Conservation (phyloP, 2,797 vertebrate genomes). For the Chromobotia macracanthus region DNA sequence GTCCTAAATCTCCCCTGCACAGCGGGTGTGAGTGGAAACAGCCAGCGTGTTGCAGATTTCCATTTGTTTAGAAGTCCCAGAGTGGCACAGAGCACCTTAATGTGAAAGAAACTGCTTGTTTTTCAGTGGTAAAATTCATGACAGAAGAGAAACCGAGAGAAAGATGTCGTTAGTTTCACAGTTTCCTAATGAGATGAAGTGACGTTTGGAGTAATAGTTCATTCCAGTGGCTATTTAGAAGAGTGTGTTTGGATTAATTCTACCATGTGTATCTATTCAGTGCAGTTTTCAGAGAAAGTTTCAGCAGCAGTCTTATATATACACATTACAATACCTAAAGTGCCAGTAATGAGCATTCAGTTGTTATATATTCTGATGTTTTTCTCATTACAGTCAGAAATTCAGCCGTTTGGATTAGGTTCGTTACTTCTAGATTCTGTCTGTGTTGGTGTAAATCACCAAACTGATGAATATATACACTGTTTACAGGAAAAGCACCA, state of each 20-base stretch:
- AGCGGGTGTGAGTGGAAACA: conserved; percentile 3
- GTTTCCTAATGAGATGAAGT: conserved; percentile 57
- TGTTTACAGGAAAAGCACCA: too few species aligned
- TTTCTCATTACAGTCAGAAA: not conserved
- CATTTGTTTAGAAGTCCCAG: not conserved
- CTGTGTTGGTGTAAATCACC: too few species aligned
- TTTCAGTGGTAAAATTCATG: conserved; percentile 50
- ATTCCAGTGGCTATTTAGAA: conserved; percentile 51
- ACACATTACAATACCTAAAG: conserved; percentile 24
- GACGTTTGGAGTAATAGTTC: conserved; percentile 55
- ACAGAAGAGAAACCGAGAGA: conserved; percentile 33
- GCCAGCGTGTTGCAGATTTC: conserved; percentile 4
- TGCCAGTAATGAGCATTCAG: conserved; percentile 5
- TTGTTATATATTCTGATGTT: not conserved
- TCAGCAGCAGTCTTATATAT: conserved; percentile 8
- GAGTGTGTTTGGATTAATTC: conserved; percentile 25
- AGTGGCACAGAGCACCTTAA: not conserved
- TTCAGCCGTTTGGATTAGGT: not conserved
- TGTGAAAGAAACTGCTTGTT: conserved; percentile 49
- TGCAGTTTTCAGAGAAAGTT: conserved; percentile 9
- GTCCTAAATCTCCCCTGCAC: conserved; percentile 8
- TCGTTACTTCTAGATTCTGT: not conserved
- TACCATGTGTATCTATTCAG: conserved; percentile 18
- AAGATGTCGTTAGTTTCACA: conserved; percentile 60
- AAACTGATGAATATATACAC: too few species aligned